Base-by-base conservation (phyloP, 2,888 invertebrate genomes). In the Drosophila formosana region DNA sequence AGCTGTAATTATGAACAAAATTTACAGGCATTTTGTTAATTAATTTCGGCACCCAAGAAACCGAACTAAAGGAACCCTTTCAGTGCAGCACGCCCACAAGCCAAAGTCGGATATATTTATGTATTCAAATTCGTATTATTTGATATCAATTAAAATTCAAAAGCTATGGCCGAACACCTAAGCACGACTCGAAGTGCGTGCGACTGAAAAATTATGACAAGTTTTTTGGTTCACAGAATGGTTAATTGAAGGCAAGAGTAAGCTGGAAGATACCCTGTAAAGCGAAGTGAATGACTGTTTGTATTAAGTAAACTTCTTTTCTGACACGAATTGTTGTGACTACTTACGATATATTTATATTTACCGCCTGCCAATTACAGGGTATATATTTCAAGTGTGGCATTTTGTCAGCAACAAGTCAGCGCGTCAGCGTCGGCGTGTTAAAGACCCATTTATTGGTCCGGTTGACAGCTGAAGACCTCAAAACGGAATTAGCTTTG, bases 11-110 rank as follows among this genome's bases (percentile, higher is more conserved):
- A 86, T 85, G 63, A 74, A 37, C n/a, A 75, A 68, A 73, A 75
- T 72, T 80, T 72, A 82, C 72, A 89, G 77, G 65, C 71, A 84
- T 79, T 89, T 89, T 71, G 78, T 82, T 88, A 89, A 86, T 89
- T 89, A 89, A 86, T 89, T 86, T 86, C 75, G 66, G 68, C 80
- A 72, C 49, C 65, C 60, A 30, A 53, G 46, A 39, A 57, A 30
- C 13, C 4, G 18, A 30, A 34, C 39, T 45, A 43, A 45, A 3
- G 41, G 43, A 67, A 67, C 78, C 75, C 72, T 81, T 81, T 69
- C 13, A 34, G 49, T 53, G 52, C 50, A 45, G 18, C 32, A 70
- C 77, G 77, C 73, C 80, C 41, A 46, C 63, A 55, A 58, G n/a
- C 32, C 39, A 23, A 13, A 45, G 4, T 47, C 25, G 34, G 11